Conservation (phyloP, 2,113 vertebrate species). For the Notothenia rossii region DNA sequence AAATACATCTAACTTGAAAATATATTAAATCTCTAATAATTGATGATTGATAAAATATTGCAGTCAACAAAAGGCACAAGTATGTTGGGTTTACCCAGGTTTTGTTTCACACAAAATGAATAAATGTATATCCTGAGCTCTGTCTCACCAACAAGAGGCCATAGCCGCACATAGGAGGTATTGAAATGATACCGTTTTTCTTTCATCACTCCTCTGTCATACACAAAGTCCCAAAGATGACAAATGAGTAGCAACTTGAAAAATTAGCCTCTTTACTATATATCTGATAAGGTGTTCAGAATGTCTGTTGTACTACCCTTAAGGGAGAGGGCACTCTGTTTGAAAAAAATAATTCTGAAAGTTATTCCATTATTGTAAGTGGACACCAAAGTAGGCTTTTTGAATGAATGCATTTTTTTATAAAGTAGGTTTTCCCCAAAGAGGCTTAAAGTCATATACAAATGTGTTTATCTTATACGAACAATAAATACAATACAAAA, state of each 20-base stretch:
- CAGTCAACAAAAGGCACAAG: background rate
- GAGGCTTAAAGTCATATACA: background rate
- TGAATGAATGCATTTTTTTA: background rate
- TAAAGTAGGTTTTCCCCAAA: background rate
- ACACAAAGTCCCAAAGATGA: background rate
- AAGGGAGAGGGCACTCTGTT: background rate
- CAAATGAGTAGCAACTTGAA: background rate
- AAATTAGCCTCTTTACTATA: background rate
- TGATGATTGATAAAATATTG: background rate
- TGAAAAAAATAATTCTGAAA: background rate
- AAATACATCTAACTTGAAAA: background rate
- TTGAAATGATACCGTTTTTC: background rate
- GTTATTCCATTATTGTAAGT: background rate
- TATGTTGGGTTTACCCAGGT: background rate
- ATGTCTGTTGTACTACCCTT: background rate
- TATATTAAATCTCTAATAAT: background rate
- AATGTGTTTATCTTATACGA: background rate
- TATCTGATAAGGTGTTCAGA: background rate
- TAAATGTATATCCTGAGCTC: background rate
- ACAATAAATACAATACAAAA: background rate
- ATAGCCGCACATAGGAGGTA: background rate
- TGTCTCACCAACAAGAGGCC: slow-evolving; percentile 38
- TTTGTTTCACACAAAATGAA: background rate
- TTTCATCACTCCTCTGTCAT: background rate
- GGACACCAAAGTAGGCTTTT: background rate